phyloP scores from a whole-genome alignment of 2,888 invertebrate genomes.

The Eupithecia insigniata region DNA sequence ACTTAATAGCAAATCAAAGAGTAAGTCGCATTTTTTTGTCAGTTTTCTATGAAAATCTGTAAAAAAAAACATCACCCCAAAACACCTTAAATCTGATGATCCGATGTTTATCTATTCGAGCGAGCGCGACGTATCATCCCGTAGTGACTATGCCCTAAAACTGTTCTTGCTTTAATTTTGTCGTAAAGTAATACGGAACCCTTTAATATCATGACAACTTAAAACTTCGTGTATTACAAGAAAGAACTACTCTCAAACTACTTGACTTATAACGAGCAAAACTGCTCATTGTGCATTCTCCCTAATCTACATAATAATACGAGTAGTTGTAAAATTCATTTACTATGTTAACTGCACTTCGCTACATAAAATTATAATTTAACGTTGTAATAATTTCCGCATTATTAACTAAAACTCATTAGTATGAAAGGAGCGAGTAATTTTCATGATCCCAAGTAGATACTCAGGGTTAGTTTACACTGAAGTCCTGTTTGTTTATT shows the following conservation, averaged over 20 bases:
- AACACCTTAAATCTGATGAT: no score
- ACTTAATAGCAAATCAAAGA: no score
- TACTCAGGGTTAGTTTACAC: constrained; percentile 3
- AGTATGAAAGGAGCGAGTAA: constrained; percentile 22
- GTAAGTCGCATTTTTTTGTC: no score
- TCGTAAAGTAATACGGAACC: neutral
- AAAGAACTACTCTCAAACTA: neutral
- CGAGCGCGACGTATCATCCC: no score
- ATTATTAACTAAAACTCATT: constrained; percentile 24
- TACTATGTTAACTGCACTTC: constrained; percentile 16
- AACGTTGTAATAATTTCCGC: constrained; percentile 16
- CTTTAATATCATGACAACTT: neutral
- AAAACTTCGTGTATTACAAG: neutral
- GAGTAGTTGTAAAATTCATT: neutral
- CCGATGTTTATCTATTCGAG: no score
- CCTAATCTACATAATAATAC: neutral
- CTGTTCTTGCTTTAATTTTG: neutral
- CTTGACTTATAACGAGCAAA: constrained; percentile 2
- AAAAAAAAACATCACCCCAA: no score
- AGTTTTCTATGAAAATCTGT: no score
- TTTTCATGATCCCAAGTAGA: constrained; percentile 14
- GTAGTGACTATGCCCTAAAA: no score
- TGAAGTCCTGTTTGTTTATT: neutral
- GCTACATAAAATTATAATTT: constrained; percentile 18
- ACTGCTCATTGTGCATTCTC: neutral